Evolutionary conservation across 2,797 vertebrate species (phyloP).

Genomic region (Eurystomus glaucurus): DNA sequence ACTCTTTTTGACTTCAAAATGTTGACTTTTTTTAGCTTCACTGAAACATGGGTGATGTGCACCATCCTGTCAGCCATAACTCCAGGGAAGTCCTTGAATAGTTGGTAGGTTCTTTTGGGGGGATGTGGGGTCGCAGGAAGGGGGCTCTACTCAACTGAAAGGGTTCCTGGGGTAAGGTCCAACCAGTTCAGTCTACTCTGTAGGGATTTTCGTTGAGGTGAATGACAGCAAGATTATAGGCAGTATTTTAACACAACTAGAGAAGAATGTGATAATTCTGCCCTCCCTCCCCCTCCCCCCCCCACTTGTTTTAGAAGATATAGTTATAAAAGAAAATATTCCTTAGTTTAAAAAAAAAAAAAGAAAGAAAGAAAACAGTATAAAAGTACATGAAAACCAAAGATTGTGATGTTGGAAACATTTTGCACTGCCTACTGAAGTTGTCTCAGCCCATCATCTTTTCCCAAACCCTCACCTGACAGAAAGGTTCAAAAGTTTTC

Average conservation of each 20-base stretch:
- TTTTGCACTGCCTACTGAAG: neutral
- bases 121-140: fast-evolving
- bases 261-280: neutral
- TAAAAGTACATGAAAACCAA: neutral
- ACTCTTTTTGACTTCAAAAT: neutral
- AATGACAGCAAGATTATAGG: neutral
- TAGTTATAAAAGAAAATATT: neutral
- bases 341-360: neutral
- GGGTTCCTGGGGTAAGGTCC: neutral
- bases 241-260: neutral
- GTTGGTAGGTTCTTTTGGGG: neutral
- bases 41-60: neutral
- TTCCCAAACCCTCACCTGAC: neutral
- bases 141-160: neutral
- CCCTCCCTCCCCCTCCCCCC: neutral
- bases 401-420: neutral
- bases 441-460: neutral
- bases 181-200: neutral
- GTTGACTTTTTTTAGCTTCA: neutral
- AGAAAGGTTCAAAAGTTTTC: slow-evolving; percentile 5
- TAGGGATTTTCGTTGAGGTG: neutral
- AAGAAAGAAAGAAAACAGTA: neutral
- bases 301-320: neutral
- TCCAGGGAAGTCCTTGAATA: neutral
- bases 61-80: fast-evolving